A percentile compares a stretch with the other conserved stretches of the same genome.
phyloP scores from a whole-genome alignment of 1,140 invertebrate genomes.

The Carcinoscorpius rotundicauda region DNA sequence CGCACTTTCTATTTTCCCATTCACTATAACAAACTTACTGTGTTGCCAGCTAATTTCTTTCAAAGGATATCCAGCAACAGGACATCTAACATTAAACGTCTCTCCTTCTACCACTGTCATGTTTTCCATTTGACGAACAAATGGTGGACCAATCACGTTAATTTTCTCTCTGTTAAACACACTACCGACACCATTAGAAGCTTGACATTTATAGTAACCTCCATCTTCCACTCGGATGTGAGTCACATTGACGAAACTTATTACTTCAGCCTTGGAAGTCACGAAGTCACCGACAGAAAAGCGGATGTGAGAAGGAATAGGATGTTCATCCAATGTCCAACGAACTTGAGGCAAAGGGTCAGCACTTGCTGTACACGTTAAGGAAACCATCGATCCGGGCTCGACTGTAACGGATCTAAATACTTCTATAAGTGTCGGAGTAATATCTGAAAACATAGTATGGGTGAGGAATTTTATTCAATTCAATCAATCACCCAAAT shows the following conservation, averaged over 20 bases:
- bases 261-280: constrained; percentile 23
- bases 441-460: constrained; percentile 50
- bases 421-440: constrained; percentile 60
- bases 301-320: constrained; percentile 20
- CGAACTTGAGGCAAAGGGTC: constrained; percentile 23
- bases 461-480: too few species aligned
- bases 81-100: constrained; percentile 75
- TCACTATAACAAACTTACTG: constrained; percentile 33
- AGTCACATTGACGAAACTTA: constrained; percentile 36
- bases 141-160: constrained; percentile 82
- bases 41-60: constrained; percentile 77
- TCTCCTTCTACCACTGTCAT: constrained; percentile 77
- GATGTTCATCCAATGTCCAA: constrained; percentile 23
- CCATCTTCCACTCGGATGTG: constrained; percentile 28
- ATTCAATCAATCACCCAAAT: too few species aligned
- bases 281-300: constrained; percentile 26
- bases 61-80: constrained; percentile 84
- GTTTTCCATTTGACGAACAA: constrained; percentile 78
- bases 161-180: constrained; percentile 72
- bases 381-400: constrained; percentile 50
- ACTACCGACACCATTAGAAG: constrained; percentile 78
- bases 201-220: constrained; percentile 52
- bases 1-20: too few species aligned
- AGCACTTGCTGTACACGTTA: constrained; percentile 24
- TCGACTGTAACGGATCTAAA: constrained; percentile 72